These are phyloP conservation scores for Bombyx huttoni DNA, from an alignment of 2,888 invertebrate species.

Conservation along the genomic window DNA sequence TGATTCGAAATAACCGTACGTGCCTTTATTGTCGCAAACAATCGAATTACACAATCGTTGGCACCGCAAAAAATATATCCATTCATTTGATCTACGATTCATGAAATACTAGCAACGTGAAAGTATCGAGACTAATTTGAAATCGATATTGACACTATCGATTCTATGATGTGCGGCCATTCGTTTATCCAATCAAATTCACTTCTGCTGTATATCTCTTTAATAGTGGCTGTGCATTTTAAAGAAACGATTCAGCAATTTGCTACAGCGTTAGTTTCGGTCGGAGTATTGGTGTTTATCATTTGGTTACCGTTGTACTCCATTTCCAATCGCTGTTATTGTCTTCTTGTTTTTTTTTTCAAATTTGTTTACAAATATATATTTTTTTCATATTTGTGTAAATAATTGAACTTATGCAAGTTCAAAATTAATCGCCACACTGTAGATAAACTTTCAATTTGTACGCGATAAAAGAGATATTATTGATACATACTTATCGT, in stretches of 20 bases:
- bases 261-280: constrained; percentile 35
- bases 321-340: constrained; percentile 20
- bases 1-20: not conserved
- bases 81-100: constrained; percentile 6
- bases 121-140: constrained; percentile 23
- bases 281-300: constrained; percentile 29
- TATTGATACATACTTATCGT: constrained; percentile 18
- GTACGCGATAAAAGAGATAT: no score
- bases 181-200: constrained; percentile 18
- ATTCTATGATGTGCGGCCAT: constrained; percentile 11
- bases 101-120: constrained; percentile 12
- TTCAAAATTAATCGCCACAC: no score
- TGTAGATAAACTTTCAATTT: no score
- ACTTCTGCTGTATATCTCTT: constrained; percentile 25
- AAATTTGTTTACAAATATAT: not conserved
- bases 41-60: not conserved
- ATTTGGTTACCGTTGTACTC: constrained; percentile 31
- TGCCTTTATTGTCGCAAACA: not conserved
- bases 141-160: constrained; percentile 17
- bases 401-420: no score
- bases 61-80: constrained; percentile 3
- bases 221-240: constrained; percentile 26
- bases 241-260: constrained; percentile 41
- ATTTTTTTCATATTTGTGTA: no score
- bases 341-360: not conserved